A percentile compares a stretch with the other conserved stretches of the same genome.
Conservation (phyloP, 1,140 invertebrate species). For the Drosophila tropicalis region DNA sequence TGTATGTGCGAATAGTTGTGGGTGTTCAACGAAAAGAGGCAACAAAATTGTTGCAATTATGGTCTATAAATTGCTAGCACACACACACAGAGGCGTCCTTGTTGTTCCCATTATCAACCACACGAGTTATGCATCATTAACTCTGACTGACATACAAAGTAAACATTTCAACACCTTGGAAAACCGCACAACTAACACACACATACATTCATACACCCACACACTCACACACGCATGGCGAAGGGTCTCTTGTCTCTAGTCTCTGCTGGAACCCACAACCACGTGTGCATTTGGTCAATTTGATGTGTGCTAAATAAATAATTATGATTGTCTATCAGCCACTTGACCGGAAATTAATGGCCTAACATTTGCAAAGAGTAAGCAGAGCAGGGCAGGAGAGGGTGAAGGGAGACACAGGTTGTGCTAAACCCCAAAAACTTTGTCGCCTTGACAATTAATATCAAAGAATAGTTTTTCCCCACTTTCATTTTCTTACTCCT, state of each 20-base stretch:
- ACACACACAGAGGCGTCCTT: constrained; percentile 13
- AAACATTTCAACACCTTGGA: constrained; percentile 77
- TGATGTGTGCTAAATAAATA: constrained; percentile 78
- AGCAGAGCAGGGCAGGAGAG: not conserved
- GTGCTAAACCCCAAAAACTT: constrained; percentile 24
- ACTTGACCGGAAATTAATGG: constrained; percentile 79
- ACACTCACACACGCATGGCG: not conserved
- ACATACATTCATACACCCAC: constrained; percentile 4
- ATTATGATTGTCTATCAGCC: constrained; percentile 77
- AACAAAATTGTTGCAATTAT: constrained; percentile 76
- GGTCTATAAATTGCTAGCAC: constrained; percentile 61
- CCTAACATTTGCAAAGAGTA: constrained; percentile 50
- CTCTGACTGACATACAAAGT: constrained; percentile 73
- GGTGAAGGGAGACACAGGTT: not conserved
- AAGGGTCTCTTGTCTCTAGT: constrained; percentile 10
- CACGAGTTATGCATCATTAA: constrained; percentile 76
- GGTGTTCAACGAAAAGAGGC: constrained; percentile 31
- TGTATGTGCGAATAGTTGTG: constrained; percentile 30
- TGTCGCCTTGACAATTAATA: constrained; percentile 72
- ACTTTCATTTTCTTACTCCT: constrained; percentile 23
- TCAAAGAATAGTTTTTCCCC: constrained; percentile 70
- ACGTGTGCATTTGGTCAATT: constrained; percentile 76
- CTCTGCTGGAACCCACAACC: constrained; percentile 38
- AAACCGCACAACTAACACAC: constrained; percentile 69
- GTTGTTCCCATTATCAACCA: constrained; percentile 46